Conservation (phyloP, 23 tunicate genomes). For the Diplosoma virens region DNA sequence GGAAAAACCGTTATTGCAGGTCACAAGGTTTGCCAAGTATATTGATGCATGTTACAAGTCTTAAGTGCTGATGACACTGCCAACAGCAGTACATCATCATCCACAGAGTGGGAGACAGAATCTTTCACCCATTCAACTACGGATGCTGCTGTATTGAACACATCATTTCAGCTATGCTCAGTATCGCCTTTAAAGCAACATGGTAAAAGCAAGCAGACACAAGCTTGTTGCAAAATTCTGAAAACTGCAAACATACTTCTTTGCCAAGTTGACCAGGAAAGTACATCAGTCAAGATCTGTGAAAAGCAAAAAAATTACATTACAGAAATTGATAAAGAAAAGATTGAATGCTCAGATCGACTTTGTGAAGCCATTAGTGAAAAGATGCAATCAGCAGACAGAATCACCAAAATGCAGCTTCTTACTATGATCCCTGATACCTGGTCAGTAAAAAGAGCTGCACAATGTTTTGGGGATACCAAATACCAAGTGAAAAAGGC, state of each 20-base stretch:
- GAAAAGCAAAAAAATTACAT: conserved; percentile 1
- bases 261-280: conserved; percentile 17
- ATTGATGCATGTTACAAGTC: conserved; percentile 1
- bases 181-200: conserved; percentile 31
- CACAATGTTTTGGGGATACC: conserved; percentile 33
- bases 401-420: conserved; percentile 20
- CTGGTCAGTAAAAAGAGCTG: conserved; percentile 27
- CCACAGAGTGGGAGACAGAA: conserved; percentile 26
- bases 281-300: conserved; percentile 16
- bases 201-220: conserved; percentile 32
- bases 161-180: conserved; percentile 20
- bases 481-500: conserved; percentile 26
- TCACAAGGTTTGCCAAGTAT: conserved; percentile 27
- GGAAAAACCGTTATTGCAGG: too few relatives aligned
- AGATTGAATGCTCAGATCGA: conserved; percentile 13
- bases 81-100: conserved; percentile 21
- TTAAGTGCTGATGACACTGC: conserved; percentile 18
- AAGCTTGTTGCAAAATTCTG: conserved; percentile 23
- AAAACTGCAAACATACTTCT: conserved; percentile 20
- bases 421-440: conserved; percentile 34
- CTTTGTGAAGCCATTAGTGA: conserved; percentile 28
- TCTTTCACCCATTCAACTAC: conserved; percentile 18
- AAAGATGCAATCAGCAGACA: conserved; percentile 17
- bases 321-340: conserved; percentile 18
- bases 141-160: conserved; percentile 5